These are phyloP conservation scores for Microchirus variegatus DNA, from an alignment of 2,797 vertebrate genomes.

Conservation along the genomic window DNA sequence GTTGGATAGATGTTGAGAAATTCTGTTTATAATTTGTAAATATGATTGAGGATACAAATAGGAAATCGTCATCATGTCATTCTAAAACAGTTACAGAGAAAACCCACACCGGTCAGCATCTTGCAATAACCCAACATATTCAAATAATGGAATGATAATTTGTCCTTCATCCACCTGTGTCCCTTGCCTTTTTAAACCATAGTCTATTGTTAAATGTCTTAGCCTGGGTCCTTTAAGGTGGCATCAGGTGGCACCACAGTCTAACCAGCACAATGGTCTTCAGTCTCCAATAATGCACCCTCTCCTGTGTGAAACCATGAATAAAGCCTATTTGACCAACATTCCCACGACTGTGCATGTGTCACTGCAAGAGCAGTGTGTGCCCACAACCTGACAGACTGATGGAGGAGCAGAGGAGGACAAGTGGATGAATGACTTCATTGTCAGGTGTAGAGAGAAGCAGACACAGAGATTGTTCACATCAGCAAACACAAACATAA, in stretches of 20 bases:
- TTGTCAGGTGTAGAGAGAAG: constrained; percentile 16
- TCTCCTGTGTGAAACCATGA: constrained; percentile 42
- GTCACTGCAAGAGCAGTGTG: constrained; percentile 7
- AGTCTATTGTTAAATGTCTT: no score
- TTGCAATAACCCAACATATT: no score
- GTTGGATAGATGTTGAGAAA: no score
- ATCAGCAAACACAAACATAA: neutral
- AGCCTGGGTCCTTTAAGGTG: constrained; percentile 9
- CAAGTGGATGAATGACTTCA: constrained; percentile 26
- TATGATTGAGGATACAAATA: no score
- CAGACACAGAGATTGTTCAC: constrained; percentile 6
- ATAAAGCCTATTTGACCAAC: constrained; percentile 1
- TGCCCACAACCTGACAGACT: constrained; percentile 4
- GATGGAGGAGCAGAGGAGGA: constrained; percentile 5
- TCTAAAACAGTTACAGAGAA: no score
- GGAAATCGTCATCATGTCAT: no score
- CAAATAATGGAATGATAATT: no score
- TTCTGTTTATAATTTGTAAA: no score
- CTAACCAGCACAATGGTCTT: constrained; percentile 21
- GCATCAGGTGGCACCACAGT: constrained; percentile 48
- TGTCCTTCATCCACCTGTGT: no score
- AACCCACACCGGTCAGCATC: no score
- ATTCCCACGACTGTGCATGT: constrained; percentile 1
- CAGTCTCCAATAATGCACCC: constrained; percentile 22
- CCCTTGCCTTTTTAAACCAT: no score